A percentile compares a stretch with the other conserved stretches of the same genome.
Conservation (phyloP, 1,140 invertebrate species). For the Arctopsyche grandis region DNA sequence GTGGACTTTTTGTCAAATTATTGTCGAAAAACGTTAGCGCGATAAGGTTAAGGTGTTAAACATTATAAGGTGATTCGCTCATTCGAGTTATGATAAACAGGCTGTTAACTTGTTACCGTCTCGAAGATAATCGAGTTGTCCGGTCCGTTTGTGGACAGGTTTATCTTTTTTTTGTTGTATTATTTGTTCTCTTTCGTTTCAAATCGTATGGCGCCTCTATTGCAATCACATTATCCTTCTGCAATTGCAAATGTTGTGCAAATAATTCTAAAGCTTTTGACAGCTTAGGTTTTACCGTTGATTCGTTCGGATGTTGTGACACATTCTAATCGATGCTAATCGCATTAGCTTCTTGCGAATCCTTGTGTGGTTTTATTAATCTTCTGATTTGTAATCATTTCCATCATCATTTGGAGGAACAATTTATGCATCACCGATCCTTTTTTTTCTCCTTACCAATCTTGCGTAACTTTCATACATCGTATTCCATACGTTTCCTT, state of each 20-base stretch:
- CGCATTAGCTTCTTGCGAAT: too few relatives aligned
- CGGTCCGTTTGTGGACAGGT: slow-evolving; percentile 42
- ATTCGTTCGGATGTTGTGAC: background rate
- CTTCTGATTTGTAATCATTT: too few relatives aligned
- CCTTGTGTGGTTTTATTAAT: too few relatives aligned
- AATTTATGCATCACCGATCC: too few relatives aligned
- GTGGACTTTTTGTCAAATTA: background rate
- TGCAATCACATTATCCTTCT: background rate
- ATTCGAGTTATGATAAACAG: slow-evolving; percentile 47
- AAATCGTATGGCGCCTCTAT: slow-evolving; percentile 28
- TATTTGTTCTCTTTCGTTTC: background rate
- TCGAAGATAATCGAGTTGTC: slow-evolving; percentile 49
- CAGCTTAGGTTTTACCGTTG: background rate
- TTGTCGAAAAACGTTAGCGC: background rate
- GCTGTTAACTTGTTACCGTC: slow-evolving; percentile 46
- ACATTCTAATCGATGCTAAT: background rate
- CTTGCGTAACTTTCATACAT: too few relatives aligned
- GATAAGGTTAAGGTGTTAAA: slow-evolving; percentile 32
- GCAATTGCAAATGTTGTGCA: background rate
- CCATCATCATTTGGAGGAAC: too few relatives aligned
- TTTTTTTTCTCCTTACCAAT: too few relatives aligned
- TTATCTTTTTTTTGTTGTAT: slow-evolving; percentile 32
- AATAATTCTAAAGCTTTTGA: slow-evolving; percentile 2
- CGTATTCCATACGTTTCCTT: too few relatives aligned
- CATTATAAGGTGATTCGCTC: slow-evolving; percentile 33